phyloP scores from a whole-genome alignment of 37 sponge, comb jelly and placozoan species.

The Aplysina aerophoba region DNA sequence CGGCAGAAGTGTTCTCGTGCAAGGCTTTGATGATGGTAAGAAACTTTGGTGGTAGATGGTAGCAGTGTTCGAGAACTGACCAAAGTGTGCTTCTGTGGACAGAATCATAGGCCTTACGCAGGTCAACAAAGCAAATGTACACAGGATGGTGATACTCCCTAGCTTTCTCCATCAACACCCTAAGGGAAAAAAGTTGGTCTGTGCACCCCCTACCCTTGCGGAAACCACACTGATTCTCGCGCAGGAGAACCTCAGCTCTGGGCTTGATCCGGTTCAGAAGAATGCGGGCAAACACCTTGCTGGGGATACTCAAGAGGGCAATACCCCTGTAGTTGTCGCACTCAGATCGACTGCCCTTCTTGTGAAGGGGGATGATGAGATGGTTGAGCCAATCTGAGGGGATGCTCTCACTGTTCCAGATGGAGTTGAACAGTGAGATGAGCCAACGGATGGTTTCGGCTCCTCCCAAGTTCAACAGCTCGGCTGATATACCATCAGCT shows the following conservation, averaged over 20 bases:
- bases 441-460: background rate
- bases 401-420: background rate
- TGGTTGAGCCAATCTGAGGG: background rate
- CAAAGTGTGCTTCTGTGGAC: background rate
- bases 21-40: background rate
- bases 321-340: constrained; percentile 20
- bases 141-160: constrained; percentile 20
- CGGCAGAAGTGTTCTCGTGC: background rate
- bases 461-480: background rate
- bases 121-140: constrained; percentile 14
- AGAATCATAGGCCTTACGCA: constrained; percentile 4
- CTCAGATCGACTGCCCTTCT: constrained; percentile 1
- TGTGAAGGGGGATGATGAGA: background rate
- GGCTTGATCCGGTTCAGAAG: constrained; percentile 21
- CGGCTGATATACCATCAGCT: background rate
- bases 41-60: background rate
- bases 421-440: background rate
- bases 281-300: background rate
- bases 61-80: background rate
- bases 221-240: constrained; percentile 28
- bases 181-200: background rate
- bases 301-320: constrained; percentile 16
- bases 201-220: background rate
- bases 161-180: constrained; percentile 10
- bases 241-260: background rate